Conservation (phyloP, 2,797 vertebrate genomes). For the Lagocephalus sceleratus region DNA sequence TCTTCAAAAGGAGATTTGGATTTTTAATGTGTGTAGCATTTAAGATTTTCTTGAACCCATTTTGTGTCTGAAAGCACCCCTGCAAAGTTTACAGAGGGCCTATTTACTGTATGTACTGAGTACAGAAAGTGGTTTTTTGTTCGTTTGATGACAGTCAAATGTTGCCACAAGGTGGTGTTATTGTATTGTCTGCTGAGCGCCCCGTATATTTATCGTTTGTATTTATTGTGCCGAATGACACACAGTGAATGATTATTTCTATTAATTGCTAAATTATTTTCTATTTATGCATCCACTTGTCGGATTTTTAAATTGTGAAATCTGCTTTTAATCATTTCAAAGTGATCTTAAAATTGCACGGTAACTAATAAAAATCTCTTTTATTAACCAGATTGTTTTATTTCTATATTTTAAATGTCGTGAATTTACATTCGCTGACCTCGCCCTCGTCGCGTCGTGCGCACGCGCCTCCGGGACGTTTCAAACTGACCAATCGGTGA, state of each 20-base stretch:
- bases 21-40: not conserved
- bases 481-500: slow-evolving; percentile 57
- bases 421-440: too few relatives aligned
- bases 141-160: slow-evolving; percentile 33
- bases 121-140: slow-evolving; percentile 46
- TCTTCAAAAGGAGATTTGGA: not conserved
- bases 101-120: slow-evolving; percentile 62
- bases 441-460: too few relatives aligned
- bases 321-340: slow-evolving; percentile 11
- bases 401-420: slow-evolving; percentile 6
- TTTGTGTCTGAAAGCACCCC: not conserved
- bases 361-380: not conserved
- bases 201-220: slow-evolving; percentile 12
- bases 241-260: slow-evolving; percentile 11
- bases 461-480: slow-evolving; percentile 24
- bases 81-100: slow-evolving; percentile 5
- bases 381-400: not conserved
- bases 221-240: slow-evolving; percentile 15
- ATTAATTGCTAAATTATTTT: slow-evolving; percentile 45
- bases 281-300: slow-evolving; percentile 22
- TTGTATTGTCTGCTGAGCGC: slow-evolving; percentile 13
- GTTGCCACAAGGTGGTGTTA: slow-evolving; percentile 30
- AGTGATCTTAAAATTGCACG: slow-evolving; percentile 12
- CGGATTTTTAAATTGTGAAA: not conserved
- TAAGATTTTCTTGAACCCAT: not conserved